Conservation (phyloP, 2,797 vertebrate genomes). For the Sciurus vulgaris region DNA sequence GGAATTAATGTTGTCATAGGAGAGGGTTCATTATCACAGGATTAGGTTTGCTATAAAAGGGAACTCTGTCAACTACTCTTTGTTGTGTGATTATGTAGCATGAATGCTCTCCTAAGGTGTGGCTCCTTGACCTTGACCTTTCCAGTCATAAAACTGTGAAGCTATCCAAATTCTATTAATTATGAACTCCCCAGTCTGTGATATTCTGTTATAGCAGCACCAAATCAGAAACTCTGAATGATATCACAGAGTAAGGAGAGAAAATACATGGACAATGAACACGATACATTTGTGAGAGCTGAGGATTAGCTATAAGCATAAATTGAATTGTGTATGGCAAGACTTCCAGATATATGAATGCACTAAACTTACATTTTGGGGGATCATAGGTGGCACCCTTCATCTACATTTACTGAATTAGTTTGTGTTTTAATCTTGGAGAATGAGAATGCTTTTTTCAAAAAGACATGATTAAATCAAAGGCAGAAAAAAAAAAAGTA, state of each 20-base stretch:
- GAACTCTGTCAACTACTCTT: neutral
- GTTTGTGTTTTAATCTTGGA: constrained; percentile 10
- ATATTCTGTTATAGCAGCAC: neutral
- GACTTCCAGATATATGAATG: neutral
- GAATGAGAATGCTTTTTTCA: neutral
- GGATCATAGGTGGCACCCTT: neutral
- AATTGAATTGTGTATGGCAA: neutral
- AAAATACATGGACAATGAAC: neutral
- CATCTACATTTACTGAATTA: neutral
- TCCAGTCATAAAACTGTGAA: accelerated
- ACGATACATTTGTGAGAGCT: neutral
- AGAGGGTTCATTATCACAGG: neutral
- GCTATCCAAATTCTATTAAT: neutral
- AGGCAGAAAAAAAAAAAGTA: neutral
- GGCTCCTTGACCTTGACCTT: neutral
- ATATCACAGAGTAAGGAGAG: neutral
- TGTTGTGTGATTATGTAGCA: neutral
- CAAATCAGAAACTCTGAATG: neutral
- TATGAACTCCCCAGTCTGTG: neutral
- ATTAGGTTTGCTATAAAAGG: too few species aligned
- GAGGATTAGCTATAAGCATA: neutral
- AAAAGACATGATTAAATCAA: neutral
- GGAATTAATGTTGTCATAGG: neutral
- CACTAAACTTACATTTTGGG: neutral
- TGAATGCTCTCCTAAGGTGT: neutral